Evolutionary conservation across 2,888 invertebrate genomes (phyloP), one percentile per base, ranked within the genome.

Genomic region (Drosophila paranaensis): DNA sequence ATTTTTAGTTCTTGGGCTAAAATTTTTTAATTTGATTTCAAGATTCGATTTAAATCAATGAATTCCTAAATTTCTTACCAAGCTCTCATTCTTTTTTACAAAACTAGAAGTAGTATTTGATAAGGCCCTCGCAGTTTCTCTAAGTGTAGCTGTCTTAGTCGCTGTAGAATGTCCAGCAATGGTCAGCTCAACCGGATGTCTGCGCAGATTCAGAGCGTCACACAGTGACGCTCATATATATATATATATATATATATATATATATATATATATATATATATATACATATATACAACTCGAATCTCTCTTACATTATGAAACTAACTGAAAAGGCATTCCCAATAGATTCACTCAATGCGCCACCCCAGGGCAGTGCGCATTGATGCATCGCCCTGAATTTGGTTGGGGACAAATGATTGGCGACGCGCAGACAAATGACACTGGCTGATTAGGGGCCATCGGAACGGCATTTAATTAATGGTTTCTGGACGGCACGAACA

Each of bases 391-490:
- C 40, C 62, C 33, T 14, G 37, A 25, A 20, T 25, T 30, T 40
- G 1, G n/a, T 40, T 46, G 42, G 65, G 66, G 53, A 77, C 78
- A 76, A 74, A 73, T 74, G 76, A 76, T 35, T 74, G 27, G 74
- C 73, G 68, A 58, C 57, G 60, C 68, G 55, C 67, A 63, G 74
- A 73, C 67, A 76, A 76, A 76, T 76, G 63, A 74, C 58, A 58
- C 45, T 40, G 45, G 39, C 9, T 55, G 55, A 62, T 72, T 46
- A 58, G 64, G 55, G 30, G 27, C 27, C 14, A 42, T 11, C 30
- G 45, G 20, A 16, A 13, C 25, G 58, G 16, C 69, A 71, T 74
- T 86, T 80, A 86, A 86, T 81, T 82, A 81, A 81, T 81, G 81
- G 61, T 57, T 61, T 71, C 71, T 62, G 58, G 77, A 66, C 57